Conservation (phyloP, 2,888 invertebrate species). For the Noctua fimbriata region DNA sequence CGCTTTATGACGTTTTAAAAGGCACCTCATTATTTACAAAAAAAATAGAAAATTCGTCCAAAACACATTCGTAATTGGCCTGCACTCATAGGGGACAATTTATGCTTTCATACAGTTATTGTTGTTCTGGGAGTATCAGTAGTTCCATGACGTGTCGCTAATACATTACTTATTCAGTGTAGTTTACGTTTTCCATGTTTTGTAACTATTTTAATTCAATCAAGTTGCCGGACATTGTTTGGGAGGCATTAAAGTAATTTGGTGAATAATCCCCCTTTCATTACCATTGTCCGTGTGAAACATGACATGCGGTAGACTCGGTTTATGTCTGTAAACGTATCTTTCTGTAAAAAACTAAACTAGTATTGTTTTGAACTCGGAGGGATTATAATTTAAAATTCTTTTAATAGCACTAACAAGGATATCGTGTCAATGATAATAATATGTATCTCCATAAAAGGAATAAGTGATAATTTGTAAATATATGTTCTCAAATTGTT, state of each 20-base stretch:
- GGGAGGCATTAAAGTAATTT: constrained; percentile 80
- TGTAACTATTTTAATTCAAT: constrained; percentile 79
- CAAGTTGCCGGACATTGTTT: constrained; percentile 73
- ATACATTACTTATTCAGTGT: constrained; percentile 83
- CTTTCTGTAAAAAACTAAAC: neutral
- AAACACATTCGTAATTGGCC: constrained; percentile 73
- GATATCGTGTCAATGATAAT: constrained; percentile 71
- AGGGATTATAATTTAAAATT: constrained; percentile 34
- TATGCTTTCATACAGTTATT: constrained; percentile 83
- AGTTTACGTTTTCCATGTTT: constrained; percentile 76
- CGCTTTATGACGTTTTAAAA: constrained; percentile 89
- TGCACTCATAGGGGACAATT: constrained; percentile 87
- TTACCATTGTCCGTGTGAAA: constrained; percentile 57
- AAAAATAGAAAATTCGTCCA: constrained; percentile 82
- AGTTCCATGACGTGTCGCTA: constrained; percentile 77
- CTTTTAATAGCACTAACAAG: constrained; percentile 69
- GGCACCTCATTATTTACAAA: constrained; percentile 84
- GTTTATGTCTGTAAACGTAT: constrained; percentile 13
- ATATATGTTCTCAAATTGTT: constrained; percentile 83
- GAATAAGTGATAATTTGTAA: constrained; percentile 89
- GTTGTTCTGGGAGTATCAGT: constrained; percentile 81
- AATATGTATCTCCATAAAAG: constrained; percentile 72
- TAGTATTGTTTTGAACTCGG: neutral
- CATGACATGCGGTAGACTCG: constrained; percentile 39
- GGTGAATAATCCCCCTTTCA: constrained; percentile 59